Conservation (phyloP, 2,888 invertebrate genomes). For the Dorcus parallelipipedus region DNA sequence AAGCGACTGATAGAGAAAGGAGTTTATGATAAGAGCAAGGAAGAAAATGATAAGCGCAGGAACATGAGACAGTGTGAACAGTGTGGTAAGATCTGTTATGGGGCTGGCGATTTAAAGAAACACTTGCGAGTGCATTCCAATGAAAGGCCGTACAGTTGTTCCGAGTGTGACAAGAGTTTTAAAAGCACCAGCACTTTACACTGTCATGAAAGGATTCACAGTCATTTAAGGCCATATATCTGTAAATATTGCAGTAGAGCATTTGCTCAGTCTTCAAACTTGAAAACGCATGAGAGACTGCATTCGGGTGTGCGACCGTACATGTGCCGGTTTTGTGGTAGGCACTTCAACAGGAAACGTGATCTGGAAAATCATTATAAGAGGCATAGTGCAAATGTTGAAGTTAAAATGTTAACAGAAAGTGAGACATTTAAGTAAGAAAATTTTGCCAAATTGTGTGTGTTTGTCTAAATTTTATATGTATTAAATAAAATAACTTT, state of each 20-base stretch:
- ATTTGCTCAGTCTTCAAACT: constrained; percentile 29
- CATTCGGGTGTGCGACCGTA: constrained; percentile 25
- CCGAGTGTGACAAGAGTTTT: constrained; percentile 25
- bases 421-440: too few relatives aligned
- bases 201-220: constrained; percentile 28
- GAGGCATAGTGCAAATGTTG: not conserved
- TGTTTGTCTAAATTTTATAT: too few relatives aligned
- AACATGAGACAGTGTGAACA: constrained; percentile 27
- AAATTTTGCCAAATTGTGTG: too few relatives aligned
- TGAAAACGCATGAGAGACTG: constrained; percentile 27
- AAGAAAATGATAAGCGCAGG: constrained; percentile 19
- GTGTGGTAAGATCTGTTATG: constrained; percentile 26
- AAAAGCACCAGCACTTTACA: constrained; percentile 25
- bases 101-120: constrained; percentile 25
- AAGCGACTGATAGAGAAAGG: constrained; percentile 23
- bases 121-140: constrained; percentile 25
- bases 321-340: constrained; percentile 22
- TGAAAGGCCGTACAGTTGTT: constrained; percentile 26
- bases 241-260: constrained; percentile 26
- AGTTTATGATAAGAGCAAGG: constrained; percentile 22
- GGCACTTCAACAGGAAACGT: constrained; percentile 26
- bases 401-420: not conserved
- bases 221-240: constrained; percentile 24
- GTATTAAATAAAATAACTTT: too few relatives aligned
- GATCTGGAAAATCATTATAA: constrained; percentile 26